These are phyloP conservation scores for Euschistus heros DNA, from an alignment of 1,140 invertebrate species.

Conservation along the genomic window DNA sequence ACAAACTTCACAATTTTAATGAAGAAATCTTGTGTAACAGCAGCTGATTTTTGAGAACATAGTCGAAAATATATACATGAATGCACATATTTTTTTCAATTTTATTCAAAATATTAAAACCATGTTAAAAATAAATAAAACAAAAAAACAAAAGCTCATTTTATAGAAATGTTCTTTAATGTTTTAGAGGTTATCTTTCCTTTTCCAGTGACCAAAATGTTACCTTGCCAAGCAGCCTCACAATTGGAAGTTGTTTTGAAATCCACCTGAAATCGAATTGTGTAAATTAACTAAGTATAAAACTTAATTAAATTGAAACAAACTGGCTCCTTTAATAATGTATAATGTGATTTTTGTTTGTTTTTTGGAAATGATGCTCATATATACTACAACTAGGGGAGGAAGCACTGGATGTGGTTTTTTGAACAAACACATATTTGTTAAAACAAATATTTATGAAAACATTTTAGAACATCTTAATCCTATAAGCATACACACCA, in stretches of 20 bases:
- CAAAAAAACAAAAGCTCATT: slow-evolving; percentile 36
- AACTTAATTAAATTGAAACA: slow-evolving; percentile 16
- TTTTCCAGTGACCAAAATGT: slow-evolving; percentile 55
- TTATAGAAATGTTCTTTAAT: slow-evolving; percentile 64
- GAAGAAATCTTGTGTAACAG: too few species aligned
- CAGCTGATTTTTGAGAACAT: too few species aligned
- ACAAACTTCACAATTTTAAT: too few species aligned
- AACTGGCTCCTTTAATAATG: not conserved
- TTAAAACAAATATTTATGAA: not conserved
- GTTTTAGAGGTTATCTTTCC: slow-evolving; percentile 56
- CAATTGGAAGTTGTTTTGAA: slow-evolving; percentile 64
- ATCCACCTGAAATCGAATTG: slow-evolving; percentile 44
- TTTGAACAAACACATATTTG: not conserved
- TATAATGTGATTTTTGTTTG: not conserved
- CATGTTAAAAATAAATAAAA: too few species aligned
- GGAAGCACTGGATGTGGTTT: not conserved
- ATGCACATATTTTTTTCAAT: too few species aligned
- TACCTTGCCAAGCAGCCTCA: slow-evolving; percentile 72
- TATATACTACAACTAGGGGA: not conserved
- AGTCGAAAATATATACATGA: too few species aligned
- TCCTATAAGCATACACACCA: too few species aligned
- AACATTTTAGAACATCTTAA: too few species aligned
- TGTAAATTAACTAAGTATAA: slow-evolving; percentile 18
- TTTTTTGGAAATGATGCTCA: not conserved
- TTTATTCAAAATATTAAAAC: too few species aligned